Percentiles rank a stretch among this genome's conserved stretches.
Evolutionary conservation across 2,797 vertebrate species (phyloP).

Genomic region (Pantherophis vulpinus): DNA sequence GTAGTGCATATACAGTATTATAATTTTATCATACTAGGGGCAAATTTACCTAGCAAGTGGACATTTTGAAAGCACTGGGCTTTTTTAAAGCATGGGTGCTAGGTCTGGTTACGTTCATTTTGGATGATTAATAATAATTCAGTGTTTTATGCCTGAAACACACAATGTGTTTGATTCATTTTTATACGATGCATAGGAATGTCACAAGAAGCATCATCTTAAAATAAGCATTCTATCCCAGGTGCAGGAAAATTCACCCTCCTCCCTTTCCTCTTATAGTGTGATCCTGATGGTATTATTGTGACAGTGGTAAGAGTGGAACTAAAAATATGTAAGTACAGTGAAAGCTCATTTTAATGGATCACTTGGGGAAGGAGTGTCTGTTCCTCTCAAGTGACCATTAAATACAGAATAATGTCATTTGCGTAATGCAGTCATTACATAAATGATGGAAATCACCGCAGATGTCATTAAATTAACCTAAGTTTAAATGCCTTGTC

Average conservation of each 20-base stretch:
- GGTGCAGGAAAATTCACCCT: background rate
- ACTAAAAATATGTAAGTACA: background rate
- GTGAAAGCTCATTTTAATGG: background rate
- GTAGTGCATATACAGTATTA: background rate
- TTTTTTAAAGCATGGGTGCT: background rate
- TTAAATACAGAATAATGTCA: background rate
- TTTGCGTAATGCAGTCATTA: background rate
- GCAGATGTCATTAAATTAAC: background rate
- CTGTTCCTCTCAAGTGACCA: background rate
- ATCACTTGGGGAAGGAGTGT: background rate
- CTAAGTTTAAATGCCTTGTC: background rate
- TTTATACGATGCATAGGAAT: background rate
- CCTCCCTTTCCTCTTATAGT: background rate
- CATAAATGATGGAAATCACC: background rate
- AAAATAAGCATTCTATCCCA: background rate
- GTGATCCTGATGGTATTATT: background rate
- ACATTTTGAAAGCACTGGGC: background rate
- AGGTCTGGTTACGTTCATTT: background rate
- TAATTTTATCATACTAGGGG: too few species aligned
- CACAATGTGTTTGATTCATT: background rate
- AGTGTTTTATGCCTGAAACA: background rate
- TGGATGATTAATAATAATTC: background rate
- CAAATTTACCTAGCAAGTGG: background rate
- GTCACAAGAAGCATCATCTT: background rate
- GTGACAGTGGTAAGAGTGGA: background rate